These are phyloP conservation scores for Hyposoter didymator DNA, from an alignment of 2,888 invertebrate genomes.

Conservation along the genomic window DNA sequence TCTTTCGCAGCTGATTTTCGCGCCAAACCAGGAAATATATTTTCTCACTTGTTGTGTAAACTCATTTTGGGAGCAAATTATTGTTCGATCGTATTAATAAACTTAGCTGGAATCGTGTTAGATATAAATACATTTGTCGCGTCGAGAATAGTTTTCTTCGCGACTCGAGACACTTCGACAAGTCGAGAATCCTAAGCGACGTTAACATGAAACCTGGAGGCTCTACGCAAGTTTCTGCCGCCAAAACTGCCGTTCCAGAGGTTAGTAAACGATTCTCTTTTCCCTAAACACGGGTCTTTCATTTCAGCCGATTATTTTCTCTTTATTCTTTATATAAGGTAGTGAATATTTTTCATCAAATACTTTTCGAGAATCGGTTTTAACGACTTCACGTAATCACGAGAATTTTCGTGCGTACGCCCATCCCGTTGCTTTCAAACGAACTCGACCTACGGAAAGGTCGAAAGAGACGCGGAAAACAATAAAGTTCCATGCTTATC, in stretches of 20 bases:
- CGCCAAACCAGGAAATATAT: not conserved
- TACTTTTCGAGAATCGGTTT: not conserved
- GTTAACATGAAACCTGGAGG: conserved; percentile 78
- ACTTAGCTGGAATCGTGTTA: not conserved
- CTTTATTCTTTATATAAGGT: not conserved
- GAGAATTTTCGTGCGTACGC: not conserved
- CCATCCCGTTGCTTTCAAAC: not conserved
- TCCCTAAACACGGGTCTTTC: not conserved
- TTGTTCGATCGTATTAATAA: not conserved
- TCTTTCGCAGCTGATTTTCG: conserved; percentile 37
- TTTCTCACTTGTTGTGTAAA: not conserved
- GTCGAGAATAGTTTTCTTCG: not conserved
- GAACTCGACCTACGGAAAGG: not conserved
- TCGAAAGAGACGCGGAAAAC: not conserved
- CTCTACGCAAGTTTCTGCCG: conserved; percentile 76
- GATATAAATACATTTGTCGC: not conserved
- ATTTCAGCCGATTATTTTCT: not conserved
- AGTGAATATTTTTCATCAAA: not conserved
- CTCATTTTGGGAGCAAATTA: not conserved
- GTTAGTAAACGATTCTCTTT: conserved; percentile 73
- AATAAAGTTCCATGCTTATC: not conserved
- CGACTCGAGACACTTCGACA: conserved; percentile 48
- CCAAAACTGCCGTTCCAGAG: conserved; percentile 76
- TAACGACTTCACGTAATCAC: not conserved
- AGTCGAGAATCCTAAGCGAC: conserved; percentile 43